Evolutionary conservation across 2,113 vertebrate genomes (phyloP), one percentile per base, ranked within the genome.

Genomic region (Pontoporia blainvillei): DNA sequence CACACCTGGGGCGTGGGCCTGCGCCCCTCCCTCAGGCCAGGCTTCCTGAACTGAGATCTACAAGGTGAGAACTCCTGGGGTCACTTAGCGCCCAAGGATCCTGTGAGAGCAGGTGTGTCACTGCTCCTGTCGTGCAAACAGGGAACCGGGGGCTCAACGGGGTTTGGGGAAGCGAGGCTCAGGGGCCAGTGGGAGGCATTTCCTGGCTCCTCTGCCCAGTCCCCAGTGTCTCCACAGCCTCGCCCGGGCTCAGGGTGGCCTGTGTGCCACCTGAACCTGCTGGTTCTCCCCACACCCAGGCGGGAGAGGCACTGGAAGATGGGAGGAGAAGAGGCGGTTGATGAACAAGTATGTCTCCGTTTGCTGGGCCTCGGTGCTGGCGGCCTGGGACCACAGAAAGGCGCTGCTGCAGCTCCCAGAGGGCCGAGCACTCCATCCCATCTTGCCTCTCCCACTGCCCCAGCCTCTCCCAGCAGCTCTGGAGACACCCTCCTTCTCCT

Each of bases 1-100:
- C 46, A 88, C 8, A 25, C 27, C 23, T 0, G 81, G 46, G n/a
- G 54, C 1, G 0, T 1, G 9, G 59, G n/a, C 2, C 59, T 2
- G 10, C 64, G 17, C 31, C 14, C n/a, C 29, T 10, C 64, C 31
- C 94, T 76, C 52, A 8, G 31, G 36, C 14, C 21, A 71, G 14
- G 29, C 52, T 57, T 79, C 87, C 67, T 13, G n/a, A 72, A 84
- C 73, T 5, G 31, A n/a, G 25, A 21, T 21, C 91, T 31, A 13
- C 18, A 7, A 27, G 27, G 66, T 1, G 46, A 21, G 1, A 7
- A 64, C n/a, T 57, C 27, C 76, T 36, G 76, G 34, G 34, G 34
- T 57, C 52, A 15, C 12, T 20, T 8, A 23, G 10, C 23, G 57
- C 46, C 12, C 25, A 9, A 11, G 31, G 23, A 23, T 18, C 34